Evolutionary conservation across 2,888 invertebrate genomes (phyloP).

Genomic region (Proisotoma minuta): DNA sequence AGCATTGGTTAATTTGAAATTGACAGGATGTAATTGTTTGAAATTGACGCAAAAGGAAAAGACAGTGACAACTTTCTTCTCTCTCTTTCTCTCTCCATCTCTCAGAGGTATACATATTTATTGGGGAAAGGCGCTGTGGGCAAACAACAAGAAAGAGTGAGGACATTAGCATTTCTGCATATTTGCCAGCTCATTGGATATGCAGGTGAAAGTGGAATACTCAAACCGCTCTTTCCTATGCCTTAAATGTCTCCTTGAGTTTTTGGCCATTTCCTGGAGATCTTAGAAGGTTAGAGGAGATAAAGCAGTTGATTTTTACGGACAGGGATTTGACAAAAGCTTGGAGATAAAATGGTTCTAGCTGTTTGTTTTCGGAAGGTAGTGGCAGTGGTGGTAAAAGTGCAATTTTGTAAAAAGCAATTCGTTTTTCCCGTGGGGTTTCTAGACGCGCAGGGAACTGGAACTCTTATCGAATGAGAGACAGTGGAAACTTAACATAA

Average conservation of each 20-base stretch:
- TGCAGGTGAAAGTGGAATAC: too few relatives aligned
- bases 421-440: conserved; percentile 44
- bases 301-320: conserved; percentile 17
- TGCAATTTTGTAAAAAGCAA: conserved; percentile 48
- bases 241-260: not conserved
- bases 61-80: too few relatives aligned
- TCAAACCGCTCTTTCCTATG: too few relatives aligned
- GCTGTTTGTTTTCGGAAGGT: conserved; percentile 10
- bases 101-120: too few relatives aligned
- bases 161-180: too few relatives aligned
- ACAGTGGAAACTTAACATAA: conserved; percentile 32
- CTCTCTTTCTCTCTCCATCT: too few relatives aligned
- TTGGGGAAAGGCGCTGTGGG: too few relatives aligned
- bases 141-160: too few relatives aligned
- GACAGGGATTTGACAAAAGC: conserved; percentile 18
- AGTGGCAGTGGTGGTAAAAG: conserved; percentile 38
- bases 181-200: too few relatives aligned
- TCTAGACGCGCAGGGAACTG: not conserved
- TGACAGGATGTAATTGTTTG: too few relatives aligned
- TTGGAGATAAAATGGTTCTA: conserved; percentile 14
- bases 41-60: too few relatives aligned
- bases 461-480: conserved; percentile 46
- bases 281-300: conserved; percentile 1
- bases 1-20: too few relatives aligned
- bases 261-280: conserved; percentile 1